Evolutionary conservation across 2,888 invertebrate species (phyloP), one percentile per base, ranked within the genome.

Genomic region (Rhynchonema sp.): DNA sequence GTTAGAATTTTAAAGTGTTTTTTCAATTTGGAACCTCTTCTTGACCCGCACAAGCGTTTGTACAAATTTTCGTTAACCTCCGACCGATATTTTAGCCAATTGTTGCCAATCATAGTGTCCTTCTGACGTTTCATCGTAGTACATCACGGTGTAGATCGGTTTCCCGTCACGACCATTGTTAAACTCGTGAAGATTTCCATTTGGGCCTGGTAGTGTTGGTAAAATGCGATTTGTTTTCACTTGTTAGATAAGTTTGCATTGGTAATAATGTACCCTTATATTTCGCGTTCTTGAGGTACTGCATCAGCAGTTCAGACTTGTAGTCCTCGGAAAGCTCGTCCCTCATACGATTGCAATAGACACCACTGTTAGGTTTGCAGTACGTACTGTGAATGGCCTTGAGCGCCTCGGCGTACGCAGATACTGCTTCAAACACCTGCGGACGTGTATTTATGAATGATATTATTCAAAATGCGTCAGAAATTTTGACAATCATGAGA

Each of bases 81-180:
- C n/a, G n/a, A n/a, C n/a, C n/a, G n/a, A 46, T 46, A 60, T 23
- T 57, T 2, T n/a, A 23, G 46, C 17, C 17, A 38, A 22, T 46
- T 25, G 23, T 59, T 27, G 57, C 28, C 28, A n/a, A 30, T 49
- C n/a, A 27, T n/a, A 27, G 46, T n/a, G n/a, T n/a, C n/a, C n/a
- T n/a, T n/a, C n/a, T n/a, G n/a, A n/a, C n/a, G n/a, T n/a, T n/a
- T n/a, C n/a, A n/a, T n/a, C 46, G 25, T 28, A 60, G 26, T 60
- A 59, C 56, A 59, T 58, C 20, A 60, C 9, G 23, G 28, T 68
- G 62, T 70, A 70, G 1, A 62, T 61, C 0, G 68, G 65, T 9
- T 67, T 67, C 6, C 70, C 70, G 27, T 68, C 67, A 20, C 64
- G 62, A 1, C 63, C 63, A 54, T 65, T 61, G 6, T 61, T 30